Percentiles rank a stretch among this genome's conserved stretches.
Conservation (phyloP, 2,113 vertebrate genomes). For the Eurystomus gularis region DNA sequence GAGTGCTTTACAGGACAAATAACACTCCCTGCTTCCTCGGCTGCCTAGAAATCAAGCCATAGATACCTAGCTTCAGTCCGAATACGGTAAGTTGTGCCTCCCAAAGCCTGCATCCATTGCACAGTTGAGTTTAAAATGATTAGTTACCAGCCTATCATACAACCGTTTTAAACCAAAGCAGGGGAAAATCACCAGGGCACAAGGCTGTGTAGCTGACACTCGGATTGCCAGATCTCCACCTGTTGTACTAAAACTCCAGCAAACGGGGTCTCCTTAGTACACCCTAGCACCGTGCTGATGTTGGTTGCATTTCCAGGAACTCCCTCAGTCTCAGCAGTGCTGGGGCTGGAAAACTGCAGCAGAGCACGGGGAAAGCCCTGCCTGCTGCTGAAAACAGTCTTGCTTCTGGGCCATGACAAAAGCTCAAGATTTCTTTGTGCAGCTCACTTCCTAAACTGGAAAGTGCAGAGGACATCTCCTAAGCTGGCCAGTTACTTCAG, state of each 20-base stretch:
- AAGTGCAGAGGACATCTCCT: not conserved
- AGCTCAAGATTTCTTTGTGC: not conserved
- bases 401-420: not conserved
- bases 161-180: not conserved
- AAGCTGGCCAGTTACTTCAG: not conserved
- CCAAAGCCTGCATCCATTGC: not conserved
- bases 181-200: not conserved
- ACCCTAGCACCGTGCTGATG: not conserved
- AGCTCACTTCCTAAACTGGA: not conserved
- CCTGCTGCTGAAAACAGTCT: not conserved
- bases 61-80: not conserved
- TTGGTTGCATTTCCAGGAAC: not conserved
- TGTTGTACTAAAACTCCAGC: not conserved
- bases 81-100: not conserved
- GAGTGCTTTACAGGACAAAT: not conserved
- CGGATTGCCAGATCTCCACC: not conserved
- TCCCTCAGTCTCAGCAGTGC: not conserved
- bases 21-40: not conserved
- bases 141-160: not conserved
- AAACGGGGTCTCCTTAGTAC: not conserved
- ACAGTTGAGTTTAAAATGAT: not conserved
- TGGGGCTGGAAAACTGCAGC: not conserved
- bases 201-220: not conserved
- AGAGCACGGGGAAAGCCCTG: not conserved
- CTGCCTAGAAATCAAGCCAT: not conserved